Evolutionary conservation across 2,888 invertebrate genomes (phyloP), one percentile per base, ranked within the genome.

Genomic region (Acrobasis consociella): DNA sequence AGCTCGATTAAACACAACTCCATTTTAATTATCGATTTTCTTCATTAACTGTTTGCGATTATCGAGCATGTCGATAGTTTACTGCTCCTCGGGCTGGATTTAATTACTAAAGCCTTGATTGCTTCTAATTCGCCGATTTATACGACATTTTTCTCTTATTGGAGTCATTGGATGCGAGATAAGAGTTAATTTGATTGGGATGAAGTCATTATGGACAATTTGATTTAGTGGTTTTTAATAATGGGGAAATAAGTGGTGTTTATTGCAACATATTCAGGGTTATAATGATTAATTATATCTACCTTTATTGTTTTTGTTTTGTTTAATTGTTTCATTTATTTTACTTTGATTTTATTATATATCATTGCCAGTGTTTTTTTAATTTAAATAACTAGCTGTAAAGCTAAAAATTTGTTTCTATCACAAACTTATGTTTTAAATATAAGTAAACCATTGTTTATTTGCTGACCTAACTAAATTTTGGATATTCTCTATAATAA

Each of bases 31-130:
- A 89, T 83, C 80, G 85, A 78, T 85, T 85, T 85, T 83, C 78
- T 86, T 91, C 90, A 91, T 91, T 90, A 90, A 85, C 81, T 88
- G 88, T 83, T 83, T 80, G 78, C 86, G 90, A 91, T 91, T 91
- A 88, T 86, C 91, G 80, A 75, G 80, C 90, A 83, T 91, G 91
- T 91, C 84, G 87, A 76, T 79, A 75, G 76, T 85, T 88, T 83
- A 89, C 86, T 81, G 79, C 83, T 82, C 81, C 80, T 76, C 75
- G 71, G 68, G 68, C 69, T 65, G 72, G 71, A 78, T 83, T 89
- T 89, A 91, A 89, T 91, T 89, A 83, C 84, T 71, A 71, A 76
- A 73, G 68, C 73, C 77, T 69, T 77, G 82, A 81, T 85, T 81
- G 82, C 70, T 71, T 78, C 75, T 82, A 81, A 83, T 78, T 80